phyloP scores from a whole-genome alignment of 2,888 invertebrate species.

The Willowsia nigromaculata region DNA sequence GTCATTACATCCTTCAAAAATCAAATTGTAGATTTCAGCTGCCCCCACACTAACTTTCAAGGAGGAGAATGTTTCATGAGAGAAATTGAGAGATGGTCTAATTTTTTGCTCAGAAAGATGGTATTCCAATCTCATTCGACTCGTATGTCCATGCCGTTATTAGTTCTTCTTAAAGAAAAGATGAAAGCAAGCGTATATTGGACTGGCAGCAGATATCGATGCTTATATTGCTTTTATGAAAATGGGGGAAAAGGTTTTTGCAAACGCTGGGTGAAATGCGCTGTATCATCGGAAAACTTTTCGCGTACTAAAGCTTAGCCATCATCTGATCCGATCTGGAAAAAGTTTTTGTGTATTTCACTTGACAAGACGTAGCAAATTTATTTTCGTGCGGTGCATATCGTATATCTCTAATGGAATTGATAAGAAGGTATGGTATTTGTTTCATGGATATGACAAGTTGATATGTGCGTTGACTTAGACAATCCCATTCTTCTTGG shows the following conservation, averaged over 20 bases:
- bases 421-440: constrained; percentile 2
- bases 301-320: neutral
- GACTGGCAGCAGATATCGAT: neutral
- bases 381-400: constrained; percentile 34
- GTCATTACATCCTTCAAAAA: neutral
- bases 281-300: constrained; percentile 34
- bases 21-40: neutral
- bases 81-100: neutral
- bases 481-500: constrained; percentile 30
- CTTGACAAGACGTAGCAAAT: constrained; percentile 28
- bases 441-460: constrained; percentile 56
- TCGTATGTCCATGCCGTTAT: neutral
- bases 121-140: neutral
- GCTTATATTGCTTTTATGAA: constrained; percentile 31
- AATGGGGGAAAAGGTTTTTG: constrained; percentile 3
- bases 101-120: neutral
- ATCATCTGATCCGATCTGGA: constrained; percentile 17
- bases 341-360: neutral
- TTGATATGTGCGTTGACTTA: constrained; percentile 43
- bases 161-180: neutral
- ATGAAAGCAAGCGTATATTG: neutral
- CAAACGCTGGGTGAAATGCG: neutral
- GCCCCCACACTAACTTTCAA: neutral
- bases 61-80: neutral
- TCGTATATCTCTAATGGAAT: neutral